A percentile compares a stretch with the other conserved stretches of the same genome.
Evolutionary conservation across 2,113 vertebrate species (phyloP).

Genomic region (Aspidoscelis tigris): DNA sequence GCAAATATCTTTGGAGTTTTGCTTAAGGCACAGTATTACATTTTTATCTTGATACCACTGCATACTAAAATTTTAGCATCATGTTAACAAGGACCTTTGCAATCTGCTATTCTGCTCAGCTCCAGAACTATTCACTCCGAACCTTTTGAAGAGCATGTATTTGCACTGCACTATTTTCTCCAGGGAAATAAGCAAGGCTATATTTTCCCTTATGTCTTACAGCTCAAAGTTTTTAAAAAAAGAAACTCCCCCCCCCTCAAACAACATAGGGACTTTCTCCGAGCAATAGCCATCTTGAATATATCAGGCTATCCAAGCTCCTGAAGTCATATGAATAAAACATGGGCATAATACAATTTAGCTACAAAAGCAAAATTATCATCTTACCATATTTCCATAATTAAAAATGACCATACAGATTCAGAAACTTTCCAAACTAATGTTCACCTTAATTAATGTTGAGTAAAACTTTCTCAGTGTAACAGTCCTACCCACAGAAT

Average conservation of each 20-base stretch:
- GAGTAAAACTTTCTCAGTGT: not conserved
- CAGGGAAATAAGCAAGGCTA: not conserved
- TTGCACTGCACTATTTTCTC: not conserved
- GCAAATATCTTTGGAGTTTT: not conserved
- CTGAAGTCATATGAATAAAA: not conserved
- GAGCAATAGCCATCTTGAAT: conserved; percentile 4
- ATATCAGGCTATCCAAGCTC: conserved; percentile 6
- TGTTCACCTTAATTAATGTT: not conserved
- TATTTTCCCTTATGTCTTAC: not conserved
- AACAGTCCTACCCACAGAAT: not conserved
- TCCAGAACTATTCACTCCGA: not conserved
- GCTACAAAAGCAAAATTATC: conserved; percentile 18
- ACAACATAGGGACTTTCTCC: conserved; percentile 4
- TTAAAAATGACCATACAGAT: conserved; percentile 13
- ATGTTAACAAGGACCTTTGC: not conserved
- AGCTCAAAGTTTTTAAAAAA: not conserved
- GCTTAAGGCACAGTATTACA: not conserved
- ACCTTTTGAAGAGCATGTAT: conserved; percentile 24
- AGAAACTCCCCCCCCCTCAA: not conserved
- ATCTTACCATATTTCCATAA: not conserved
- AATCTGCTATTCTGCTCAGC: conserved; percentile 20
- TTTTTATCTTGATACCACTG: not conserved
- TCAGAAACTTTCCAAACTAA: conserved; percentile 5
- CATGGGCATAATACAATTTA: not conserved
- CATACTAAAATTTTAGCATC: not conserved